Conservation (phyloP, 2,888 invertebrate genomes). For the Drosophila quinaria region DNA sequence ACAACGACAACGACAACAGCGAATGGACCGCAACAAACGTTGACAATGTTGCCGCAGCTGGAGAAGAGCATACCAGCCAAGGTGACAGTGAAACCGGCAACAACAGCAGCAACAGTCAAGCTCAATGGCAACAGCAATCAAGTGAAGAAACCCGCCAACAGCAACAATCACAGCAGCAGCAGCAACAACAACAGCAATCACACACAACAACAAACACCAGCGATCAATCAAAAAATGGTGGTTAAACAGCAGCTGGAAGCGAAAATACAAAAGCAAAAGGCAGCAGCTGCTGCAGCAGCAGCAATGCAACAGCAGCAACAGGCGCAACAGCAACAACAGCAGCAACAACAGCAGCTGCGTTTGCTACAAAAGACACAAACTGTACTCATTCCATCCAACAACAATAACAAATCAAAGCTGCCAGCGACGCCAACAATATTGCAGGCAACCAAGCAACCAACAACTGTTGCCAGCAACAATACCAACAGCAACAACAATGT, state of each 20-base stretch:
- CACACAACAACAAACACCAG: slow-evolving; percentile 54
- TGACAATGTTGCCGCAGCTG: slow-evolving; percentile 78
- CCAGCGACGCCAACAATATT: slow-evolving; percentile 64
- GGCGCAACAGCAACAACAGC: slow-evolving; percentile 75
- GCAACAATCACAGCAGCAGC: slow-evolving; percentile 34
- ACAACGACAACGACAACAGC: slow-evolving; percentile 79
- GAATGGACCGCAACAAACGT: slow-evolving; percentile 70
- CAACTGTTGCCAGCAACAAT: slow-evolving; percentile 36
- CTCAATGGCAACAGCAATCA: slow-evolving; percentile 53
- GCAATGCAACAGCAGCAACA: slow-evolving; percentile 71
- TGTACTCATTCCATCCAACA: slow-evolving; percentile 86
- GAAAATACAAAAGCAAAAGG: slow-evolving; percentile 88
- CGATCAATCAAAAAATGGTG: slow-evolving; percentile 86
- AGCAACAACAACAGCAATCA: slow-evolving; percentile 42
- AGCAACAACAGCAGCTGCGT: slow-evolving; percentile 76
- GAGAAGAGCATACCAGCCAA: slow-evolving; percentile 73
- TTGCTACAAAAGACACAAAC: slow-evolving; percentile 86
- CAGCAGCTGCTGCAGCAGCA: slow-evolving; percentile 83
- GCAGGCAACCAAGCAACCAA: slow-evolving; percentile 55
- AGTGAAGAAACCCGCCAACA: slow-evolving; percentile 41
- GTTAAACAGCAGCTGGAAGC: slow-evolving; percentile 90
- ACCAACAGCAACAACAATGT: slow-evolving; percentile 84
- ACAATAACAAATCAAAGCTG: slow-evolving; percentile 60
- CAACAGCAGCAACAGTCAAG: slow-evolving; percentile 37
- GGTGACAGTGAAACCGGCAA: slow-evolving; percentile 68